Base-by-base conservation (phyloP, 2,797 vertebrate species). In the Novumbra hubbsi region DNA sequence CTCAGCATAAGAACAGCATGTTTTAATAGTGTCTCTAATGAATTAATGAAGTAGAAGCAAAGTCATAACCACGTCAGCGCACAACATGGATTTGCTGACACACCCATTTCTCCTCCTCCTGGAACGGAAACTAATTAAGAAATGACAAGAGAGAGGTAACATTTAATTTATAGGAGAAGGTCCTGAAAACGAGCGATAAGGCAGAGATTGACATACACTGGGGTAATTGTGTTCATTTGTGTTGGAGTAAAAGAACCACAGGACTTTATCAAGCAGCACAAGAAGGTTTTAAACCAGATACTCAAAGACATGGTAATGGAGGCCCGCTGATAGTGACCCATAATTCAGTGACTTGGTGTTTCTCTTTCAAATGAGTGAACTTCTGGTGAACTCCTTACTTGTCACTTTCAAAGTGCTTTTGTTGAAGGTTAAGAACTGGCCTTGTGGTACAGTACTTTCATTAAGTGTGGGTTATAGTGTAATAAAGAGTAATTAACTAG, bases 141-240 rank as follows among this genome's bases (percentile, higher is more conserved):
- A 86, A 83, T 74, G 84, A 85, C 84, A 82, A 83, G 90, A 86
- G 82, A 73, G 50, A 79, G 83, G 81, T 86, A 85, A 89, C 88
- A 90, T 91, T 92, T 90, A 78, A 88, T 91, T 88, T 85, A 83
- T 73, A 84, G 87, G 86, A 88, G 17, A 79, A 85, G 79, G 83
- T 86, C 84, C 91, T 92, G 90, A 89, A 88, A 77, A 77, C 84
- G 74, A 80, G 83, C 90, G 92, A 93, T 92, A 93, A 92, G 88
- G 86, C 81, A 75, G 66, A 75, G 77, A 85, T 73, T 86, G 88
- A 84, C 86, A 84, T 79, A 76, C 84, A 73, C 83, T 68, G 84
- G 86, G 84, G 85, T 89, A 87, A 87, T 85, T 85, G 83, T 84
- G 83, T 86, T 90, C 90, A 92, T 92, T 90, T 70, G 75, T 70